Conservation (phyloP, 2,888 invertebrate species). For the Euplagia quadripunctaria region DNA sequence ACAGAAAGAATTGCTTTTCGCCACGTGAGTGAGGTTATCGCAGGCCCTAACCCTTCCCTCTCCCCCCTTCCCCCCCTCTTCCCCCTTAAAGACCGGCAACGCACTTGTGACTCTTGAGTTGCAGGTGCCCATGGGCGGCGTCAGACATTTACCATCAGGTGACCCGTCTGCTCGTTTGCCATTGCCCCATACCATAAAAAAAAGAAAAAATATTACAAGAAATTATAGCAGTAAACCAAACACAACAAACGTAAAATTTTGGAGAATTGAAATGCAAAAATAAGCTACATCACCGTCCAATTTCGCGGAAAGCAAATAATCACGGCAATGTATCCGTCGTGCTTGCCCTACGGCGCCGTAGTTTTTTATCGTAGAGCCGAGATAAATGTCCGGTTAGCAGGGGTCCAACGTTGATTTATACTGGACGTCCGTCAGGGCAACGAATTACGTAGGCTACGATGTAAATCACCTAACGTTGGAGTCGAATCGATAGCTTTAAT, state of each 20-base stretch:
- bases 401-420: constrained; percentile 86
- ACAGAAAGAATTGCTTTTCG: too few species aligned
- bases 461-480: constrained; percentile 81
- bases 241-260: background rate
- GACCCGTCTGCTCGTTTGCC: too few species aligned
- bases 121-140: too few species aligned
- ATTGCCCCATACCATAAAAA: too few species aligned
- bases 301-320: constrained; percentile 57
- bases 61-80: too few species aligned
- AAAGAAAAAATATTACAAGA: background rate
- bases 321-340: constrained; percentile 57
- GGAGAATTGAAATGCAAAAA: constrained; percentile 13
- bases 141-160: too few species aligned
- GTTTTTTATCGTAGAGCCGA: constrained; percentile 76
- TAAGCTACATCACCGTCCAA: constrained; percentile 43
- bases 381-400: constrained; percentile 86
- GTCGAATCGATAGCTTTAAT: constrained; percentile 75
- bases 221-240: background rate
- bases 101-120: too few species aligned
- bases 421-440: constrained; percentile 80
- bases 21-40: too few species aligned
- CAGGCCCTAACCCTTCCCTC: too few species aligned
- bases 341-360: constrained; percentile 64
- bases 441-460: constrained; percentile 83
- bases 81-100: too few species aligned